Conservation (phyloP, 2,797 vertebrate genomes). For the Lacerta agilis region DNA sequence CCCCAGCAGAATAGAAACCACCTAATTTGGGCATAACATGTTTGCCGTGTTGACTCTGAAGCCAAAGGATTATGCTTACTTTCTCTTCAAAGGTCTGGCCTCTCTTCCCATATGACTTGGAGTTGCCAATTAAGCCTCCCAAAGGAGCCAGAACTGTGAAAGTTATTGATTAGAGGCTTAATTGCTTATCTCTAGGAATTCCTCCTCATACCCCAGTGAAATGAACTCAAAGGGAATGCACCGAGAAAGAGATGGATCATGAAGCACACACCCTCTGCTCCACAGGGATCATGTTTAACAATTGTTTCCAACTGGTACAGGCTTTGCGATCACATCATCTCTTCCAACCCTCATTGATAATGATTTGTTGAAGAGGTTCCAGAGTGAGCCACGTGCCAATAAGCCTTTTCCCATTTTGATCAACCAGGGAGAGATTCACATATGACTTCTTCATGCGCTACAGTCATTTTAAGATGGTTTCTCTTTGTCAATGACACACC, state of each 20-base stretch:
- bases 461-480: neutral
- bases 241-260: neutral
- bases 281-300: neutral
- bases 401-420: neutral
- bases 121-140: slow-evolving; percentile 62
- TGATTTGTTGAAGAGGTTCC: neutral
- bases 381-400: neutral
- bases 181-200: slow-evolving; percentile 52
- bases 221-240: slow-evolving; percentile 50
- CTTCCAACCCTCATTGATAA: neutral
- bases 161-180: slow-evolving; percentile 68
- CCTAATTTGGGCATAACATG: slow-evolving; percentile 34
- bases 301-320: rapidly evolving
- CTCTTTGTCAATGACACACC: too few relatives aligned
- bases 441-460: neutral
- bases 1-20: neutral
- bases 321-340: neutral
- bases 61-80: neutral
- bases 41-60: slow-evolving; percentile 24
- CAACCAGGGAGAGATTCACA: neutral
- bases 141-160: slow-evolving; percentile 39
- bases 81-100: slow-evolving; percentile 37
- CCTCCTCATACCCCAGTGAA: neutral
- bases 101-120: slow-evolving; percentile 43
- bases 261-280: slow-evolving; percentile 20